A percentile compares a stretch with the other conserved stretches of the same genome.
These are phyloP conservation scores for Popillia japonica DNA, from an alignment of 1,140 invertebrate genomes.

Conservation along the genomic window DNA sequence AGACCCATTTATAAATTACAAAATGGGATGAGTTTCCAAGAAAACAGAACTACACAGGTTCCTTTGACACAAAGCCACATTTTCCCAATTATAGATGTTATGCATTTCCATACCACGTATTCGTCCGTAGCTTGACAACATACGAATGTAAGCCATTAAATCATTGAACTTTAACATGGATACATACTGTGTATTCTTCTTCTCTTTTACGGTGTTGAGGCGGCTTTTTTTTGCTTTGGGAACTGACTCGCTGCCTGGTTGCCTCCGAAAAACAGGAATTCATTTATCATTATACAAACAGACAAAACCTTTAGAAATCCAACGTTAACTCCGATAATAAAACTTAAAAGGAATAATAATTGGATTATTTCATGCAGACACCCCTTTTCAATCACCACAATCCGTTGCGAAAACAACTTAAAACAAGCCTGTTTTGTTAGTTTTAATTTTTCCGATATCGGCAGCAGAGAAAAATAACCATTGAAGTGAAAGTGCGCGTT, in stretches of 20 bases:
- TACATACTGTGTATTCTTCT: background rate
- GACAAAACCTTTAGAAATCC: conserved; percentile 37
- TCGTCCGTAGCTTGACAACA: too few species aligned
- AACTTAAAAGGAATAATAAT: conserved; percentile 41
- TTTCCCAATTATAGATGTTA: too few species aligned
- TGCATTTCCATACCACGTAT: too few species aligned
- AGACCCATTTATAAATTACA: too few species aligned
- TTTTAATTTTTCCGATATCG: conserved; percentile 43
- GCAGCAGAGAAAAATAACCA: conserved; percentile 38
- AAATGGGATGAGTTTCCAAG: too few species aligned
- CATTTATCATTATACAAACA: conserved; percentile 29
- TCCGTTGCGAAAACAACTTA: conserved; percentile 45
- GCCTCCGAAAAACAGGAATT: background rate
- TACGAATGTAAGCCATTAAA: too few species aligned
- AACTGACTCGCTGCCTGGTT: background rate
- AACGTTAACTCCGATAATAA: conserved; percentile 34
- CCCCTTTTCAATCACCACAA: conserved; percentile 44
- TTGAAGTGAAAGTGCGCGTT: conserved; percentile 38
- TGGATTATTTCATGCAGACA: conserved; percentile 45
- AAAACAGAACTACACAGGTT: too few species aligned
- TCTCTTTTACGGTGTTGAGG: background rate
- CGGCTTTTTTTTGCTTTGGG: background rate
- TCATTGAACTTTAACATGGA: too few species aligned
- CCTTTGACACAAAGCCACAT: too few species aligned
- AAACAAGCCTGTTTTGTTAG: conserved; percentile 43